Base-by-base conservation (phyloP, 2,888 invertebrate genomes). In the Melinaea marsaeus region DNA sequence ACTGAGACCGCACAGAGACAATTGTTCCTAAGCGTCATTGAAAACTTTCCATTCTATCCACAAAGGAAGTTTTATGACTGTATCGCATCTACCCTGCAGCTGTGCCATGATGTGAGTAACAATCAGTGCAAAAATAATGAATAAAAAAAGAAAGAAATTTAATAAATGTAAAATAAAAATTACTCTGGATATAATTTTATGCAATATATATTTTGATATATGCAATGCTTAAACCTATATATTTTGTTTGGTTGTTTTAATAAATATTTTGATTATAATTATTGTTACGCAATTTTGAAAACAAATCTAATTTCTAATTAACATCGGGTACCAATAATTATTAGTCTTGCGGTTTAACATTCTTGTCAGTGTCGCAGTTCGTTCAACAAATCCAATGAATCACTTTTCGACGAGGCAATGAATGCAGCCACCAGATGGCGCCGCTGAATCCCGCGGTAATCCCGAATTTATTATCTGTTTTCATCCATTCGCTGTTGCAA, bases 381-480 rank as follows among this genome's bases (percentile, higher is more conserved):
- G 74, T 70, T 69, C 74, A 75, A 64, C 58, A 46, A 55, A 51
- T 56, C 74, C 71, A 76, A 72, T 75, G 77, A 80, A 81, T 83
- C 80, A 84, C 79, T 51, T 22, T 85, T 81, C 80, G 79, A 76
- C 76, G 74, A 65, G 72, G 70, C 71, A 71, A 70, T 69, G 67
- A 67, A 68, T 73, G 74, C 72, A 76, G 71, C 79, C 77, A 66
- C 79, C 84, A 85, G 85, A 85, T 86, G 85, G 79, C 79, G 76
- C 74, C 75, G 71, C 71, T 72, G 80, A 83, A 86, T 81, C 81
- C 81, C 82, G 70, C 72, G 78, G 79, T 83, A 83, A 86, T 83
- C 83, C 86, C 72, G 80, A 84, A 86, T 86, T 86, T 86, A 86
- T 86, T 86, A 86, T 86, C 83, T 84, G 83, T 85, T 84, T 84